Evolutionary conservation across 2,797 vertebrate species (phyloP).

Genomic region (Clamator glandarius): DNA sequence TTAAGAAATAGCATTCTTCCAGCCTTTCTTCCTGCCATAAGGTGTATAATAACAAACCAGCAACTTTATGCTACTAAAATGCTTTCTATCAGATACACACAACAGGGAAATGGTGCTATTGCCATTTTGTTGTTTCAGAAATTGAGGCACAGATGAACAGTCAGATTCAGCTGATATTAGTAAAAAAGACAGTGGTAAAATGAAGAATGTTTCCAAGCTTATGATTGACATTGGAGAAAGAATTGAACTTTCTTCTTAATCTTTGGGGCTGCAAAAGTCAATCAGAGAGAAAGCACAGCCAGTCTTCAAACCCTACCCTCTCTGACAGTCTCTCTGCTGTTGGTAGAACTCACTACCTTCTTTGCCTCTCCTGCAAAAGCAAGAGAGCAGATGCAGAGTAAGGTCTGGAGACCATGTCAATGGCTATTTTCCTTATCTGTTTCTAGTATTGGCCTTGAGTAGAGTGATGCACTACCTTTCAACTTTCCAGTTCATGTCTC

Average conservation of each 20-base stretch:
- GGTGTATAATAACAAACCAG: background rate
- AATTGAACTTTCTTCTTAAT: background rate
- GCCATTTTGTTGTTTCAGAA: background rate
- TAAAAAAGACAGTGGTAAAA: background rate
- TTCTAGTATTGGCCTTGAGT: accelerated
- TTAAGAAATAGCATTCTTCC: constrained; percentile 7
- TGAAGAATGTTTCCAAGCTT: background rate
- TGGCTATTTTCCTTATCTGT: background rate
- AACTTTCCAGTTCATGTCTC: background rate
- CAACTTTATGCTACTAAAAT: background rate
- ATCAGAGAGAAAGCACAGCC: background rate
- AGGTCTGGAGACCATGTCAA: background rate
- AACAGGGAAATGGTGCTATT: background rate
- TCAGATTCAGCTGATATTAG: background rate
- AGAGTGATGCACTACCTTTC: background rate
- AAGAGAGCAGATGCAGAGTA: background rate
- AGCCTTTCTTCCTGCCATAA: background rate
- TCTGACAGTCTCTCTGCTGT: background rate
- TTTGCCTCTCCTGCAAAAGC: background rate
- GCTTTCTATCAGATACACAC: background rate
- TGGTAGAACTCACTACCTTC: background rate
- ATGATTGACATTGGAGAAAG: background rate
- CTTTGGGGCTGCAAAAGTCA: background rate
- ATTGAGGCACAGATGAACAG: background rate
- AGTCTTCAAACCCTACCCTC: background rate